Evolutionary conservation across 2,797 vertebrate species (phyloP), one percentile per base, ranked within the genome.

Genomic region (Gallinago nigripennis): DNA sequence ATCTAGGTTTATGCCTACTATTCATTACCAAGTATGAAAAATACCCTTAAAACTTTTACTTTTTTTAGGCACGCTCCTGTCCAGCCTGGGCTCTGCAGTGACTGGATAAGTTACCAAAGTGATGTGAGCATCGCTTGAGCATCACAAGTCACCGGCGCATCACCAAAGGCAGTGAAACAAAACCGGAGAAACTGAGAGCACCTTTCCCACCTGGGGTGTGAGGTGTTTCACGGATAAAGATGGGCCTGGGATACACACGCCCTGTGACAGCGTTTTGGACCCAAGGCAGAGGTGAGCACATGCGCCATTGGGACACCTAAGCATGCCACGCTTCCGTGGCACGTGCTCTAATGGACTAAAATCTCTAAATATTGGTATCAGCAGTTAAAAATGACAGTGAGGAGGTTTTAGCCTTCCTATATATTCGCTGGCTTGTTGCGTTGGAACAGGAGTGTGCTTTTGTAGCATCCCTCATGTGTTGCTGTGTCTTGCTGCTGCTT

Each of bases 301-400:
- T 0, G 0, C 0, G 1, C n/a, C 30, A 6, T 0, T 2, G 30
- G 57, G 64, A 63, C 12, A 21, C n/a, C 15, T 0, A 1, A 58
- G 43, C 46, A 18, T 0, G 11, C 20, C 9, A 12, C 4, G 0
- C 15, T 51, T 60, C 37, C 20, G 6, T 33, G 80, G 28, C 23
- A 11, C 3, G 1, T 8, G 21, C 51, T 56, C 25, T 37, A 17
- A 65, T 2, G 39, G 43, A 11, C 57, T 30, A 23, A 63, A 70
- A 39, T 8, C 30, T 45, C 28, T n/a, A 76, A 56, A 56, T 51
- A 48, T 4, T 23, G 30, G 10, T 28, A 64, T 37, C 25, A 73
- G 76, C 24, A 13, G 35, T 35, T 75, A 60, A 84, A 90, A 83
- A 64, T 23, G 39, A 30, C 65, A 69, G 41, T 1, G 4, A 53